phyloP scores from a whole-genome alignment of 2,888 invertebrate genomes.

The Deilephila elpenor region DNA sequence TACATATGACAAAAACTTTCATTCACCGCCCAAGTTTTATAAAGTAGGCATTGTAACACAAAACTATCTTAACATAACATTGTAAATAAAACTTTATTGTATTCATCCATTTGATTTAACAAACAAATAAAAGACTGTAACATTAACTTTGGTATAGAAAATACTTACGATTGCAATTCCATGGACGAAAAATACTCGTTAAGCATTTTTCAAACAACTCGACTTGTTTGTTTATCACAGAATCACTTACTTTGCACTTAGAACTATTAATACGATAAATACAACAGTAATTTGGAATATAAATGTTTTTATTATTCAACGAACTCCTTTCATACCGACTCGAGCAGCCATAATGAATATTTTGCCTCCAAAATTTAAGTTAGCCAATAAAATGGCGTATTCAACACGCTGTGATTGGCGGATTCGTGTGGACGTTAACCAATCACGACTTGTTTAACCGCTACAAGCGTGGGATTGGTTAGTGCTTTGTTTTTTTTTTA shows the following conservation, averaged over 20 bases:
- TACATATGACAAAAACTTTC: too few species aligned
- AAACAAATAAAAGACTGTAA: not conserved
- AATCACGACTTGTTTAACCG: not conserved
- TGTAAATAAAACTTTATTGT: not conserved
- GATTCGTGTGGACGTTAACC: not conserved
- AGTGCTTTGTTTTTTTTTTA: not conserved
- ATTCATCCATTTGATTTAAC: not conserved
- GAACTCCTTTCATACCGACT: not conserved
- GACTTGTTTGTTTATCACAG: not conserved
- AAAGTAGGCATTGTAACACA: too few species aligned
- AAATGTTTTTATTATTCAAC: not conserved
- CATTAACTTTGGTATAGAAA: not conserved
- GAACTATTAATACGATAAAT: not conserved
- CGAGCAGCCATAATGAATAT: slow-evolving; percentile 15
- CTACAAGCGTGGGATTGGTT: not conserved
- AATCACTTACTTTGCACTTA: not conserved
- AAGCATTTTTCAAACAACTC: slow-evolving; percentile 45
- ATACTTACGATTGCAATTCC: slow-evolving; percentile 49
- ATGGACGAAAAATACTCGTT: slow-evolving; percentile 65
- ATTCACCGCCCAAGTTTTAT: too few species aligned
- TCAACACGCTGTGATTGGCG: not conserved
- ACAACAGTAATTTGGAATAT: not conserved
- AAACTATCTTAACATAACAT: too few species aligned
- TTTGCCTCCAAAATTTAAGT: slow-evolving; percentile 3
- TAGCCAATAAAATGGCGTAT: not conserved